Evolutionary conservation across 2,797 vertebrate genomes (phyloP).

Genomic region (Pygocentrus nattereri): DNA sequence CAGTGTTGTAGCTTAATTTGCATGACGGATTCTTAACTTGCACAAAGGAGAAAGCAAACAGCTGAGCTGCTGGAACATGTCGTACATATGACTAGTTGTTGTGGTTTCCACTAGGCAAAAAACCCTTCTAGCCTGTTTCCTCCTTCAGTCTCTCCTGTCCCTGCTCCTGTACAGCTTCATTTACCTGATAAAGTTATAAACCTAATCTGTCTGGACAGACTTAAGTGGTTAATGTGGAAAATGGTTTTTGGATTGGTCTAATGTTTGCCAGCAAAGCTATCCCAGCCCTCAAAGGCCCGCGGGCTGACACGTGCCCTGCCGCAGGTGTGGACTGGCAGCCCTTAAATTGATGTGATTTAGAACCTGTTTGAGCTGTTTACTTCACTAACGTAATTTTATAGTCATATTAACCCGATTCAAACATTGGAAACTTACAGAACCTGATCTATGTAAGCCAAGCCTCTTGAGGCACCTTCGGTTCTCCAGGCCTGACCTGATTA

Average conservation of each 20-base stretch:
- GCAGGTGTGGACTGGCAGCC: not conserved
- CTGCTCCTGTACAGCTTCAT: not conserved
- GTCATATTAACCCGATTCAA: slow-evolving; percentile 28
- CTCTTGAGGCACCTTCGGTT: slow-evolving; percentile 19
- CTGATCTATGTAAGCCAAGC: slow-evolving; percentile 34
- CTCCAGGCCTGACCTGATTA: slow-evolving; percentile 11
- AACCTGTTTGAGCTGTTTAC: slow-evolving; percentile 44
- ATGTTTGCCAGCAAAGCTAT: not conserved
- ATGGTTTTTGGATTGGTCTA: not conserved
- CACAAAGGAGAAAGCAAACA: not conserved
- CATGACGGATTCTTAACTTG: not conserved
- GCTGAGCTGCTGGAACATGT: not conserved
- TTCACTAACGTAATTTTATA: not conserved
- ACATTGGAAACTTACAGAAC: slow-evolving; percentile 45
- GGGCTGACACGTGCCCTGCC: slow-evolving; percentile 21
- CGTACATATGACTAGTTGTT: not conserved
- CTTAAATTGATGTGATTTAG: slow-evolving; percentile 16
- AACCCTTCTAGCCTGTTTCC: not conserved
- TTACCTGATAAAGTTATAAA: not conserved
- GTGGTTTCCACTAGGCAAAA: not conserved
- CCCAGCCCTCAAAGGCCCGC: not conserved
- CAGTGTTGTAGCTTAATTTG: not conserved
- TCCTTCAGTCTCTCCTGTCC: not conserved
- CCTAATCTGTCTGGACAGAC: not conserved
- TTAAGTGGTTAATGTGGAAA: not conserved